Evolutionary conservation across 2,888 invertebrate genomes (phyloP).

Genomic region (Doris montereyensis): DNA sequence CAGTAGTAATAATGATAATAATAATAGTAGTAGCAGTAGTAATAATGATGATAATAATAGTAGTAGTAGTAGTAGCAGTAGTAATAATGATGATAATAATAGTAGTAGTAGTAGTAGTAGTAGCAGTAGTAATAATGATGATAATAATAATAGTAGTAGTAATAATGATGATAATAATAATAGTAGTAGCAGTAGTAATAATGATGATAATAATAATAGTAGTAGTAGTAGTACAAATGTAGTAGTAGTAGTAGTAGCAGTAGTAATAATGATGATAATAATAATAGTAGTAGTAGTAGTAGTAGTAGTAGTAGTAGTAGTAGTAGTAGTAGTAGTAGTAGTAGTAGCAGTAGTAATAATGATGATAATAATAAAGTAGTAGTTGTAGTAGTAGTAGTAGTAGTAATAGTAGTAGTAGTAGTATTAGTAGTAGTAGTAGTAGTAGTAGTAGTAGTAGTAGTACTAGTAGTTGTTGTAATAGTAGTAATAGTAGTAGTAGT

Average conservation of each 20-base stretch:
- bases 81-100: not conserved
- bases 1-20: not conserved
- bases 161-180: not conserved
- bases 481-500: not conserved
- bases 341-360: not conserved
- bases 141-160: not conserved
- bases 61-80: not conserved
- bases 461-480: not conserved
- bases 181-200: not conserved
- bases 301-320: not conserved
- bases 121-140: not conserved
- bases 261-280: not conserved
- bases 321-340: not conserved
- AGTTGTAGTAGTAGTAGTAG: not conserved
- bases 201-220: not conserved
- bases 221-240: not conserved
- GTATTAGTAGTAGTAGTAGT: not conserved
- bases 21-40: not conserved
- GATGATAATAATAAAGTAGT: not conserved
- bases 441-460: not conserved
- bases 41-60: not conserved
- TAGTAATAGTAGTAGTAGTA: not conserved
- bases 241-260: not conserved
- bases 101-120: not conserved
- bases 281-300: not conserved